Conservation (phyloP, 2,797 vertebrate genomes). For the Monodelphis domestica region DNA sequence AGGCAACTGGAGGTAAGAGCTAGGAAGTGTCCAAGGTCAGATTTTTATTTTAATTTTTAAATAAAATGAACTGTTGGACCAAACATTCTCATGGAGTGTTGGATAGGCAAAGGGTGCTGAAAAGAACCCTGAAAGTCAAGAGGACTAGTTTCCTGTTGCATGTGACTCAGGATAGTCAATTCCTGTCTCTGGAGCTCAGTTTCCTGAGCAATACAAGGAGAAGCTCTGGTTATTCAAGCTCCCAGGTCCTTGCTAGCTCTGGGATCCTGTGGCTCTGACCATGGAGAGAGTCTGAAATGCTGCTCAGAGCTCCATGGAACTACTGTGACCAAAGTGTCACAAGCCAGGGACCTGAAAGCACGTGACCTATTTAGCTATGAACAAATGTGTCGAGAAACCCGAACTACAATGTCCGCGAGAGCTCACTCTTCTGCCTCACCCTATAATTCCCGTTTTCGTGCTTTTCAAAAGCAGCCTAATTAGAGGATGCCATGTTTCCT, state of each 20-base stretch:
- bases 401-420: not conserved
- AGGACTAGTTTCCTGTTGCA: not conserved
- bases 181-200: not conserved
- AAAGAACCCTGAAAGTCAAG: not conserved
- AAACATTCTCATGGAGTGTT: not conserved
- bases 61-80: not conserved
- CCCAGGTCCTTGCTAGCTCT: not conserved
- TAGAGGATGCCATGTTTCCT: slow-evolving; percentile 39
- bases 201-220: not conserved
- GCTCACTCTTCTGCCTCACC: slow-evolving; percentile 3
- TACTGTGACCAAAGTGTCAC: not conserved
- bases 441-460: slow-evolving; percentile 46
- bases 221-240: not conserved
- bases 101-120: not conserved
- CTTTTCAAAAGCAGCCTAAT: slow-evolving; percentile 43
- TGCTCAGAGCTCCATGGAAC: not conserved
- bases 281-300: not conserved
- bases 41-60: not conserved
- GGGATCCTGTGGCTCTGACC: not conserved
- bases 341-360: not conserved
- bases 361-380: not conserved
- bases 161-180: not conserved
- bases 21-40: too few species aligned
- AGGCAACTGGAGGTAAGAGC: too few species aligned
- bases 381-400: not conserved